A percentile compares a stretch with the other conserved stretches of the same genome.
These are phyloP conservation scores for Apis mellifera DNA, from an alignment of 1,140 invertebrate species.

Conservation along the genomic window Amel_HAv3.1 CM009934.2:8950501-8951000, in stretches of 20 bases:
- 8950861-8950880: background rate
- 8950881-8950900: too few relatives aligned
- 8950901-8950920: too few relatives aligned
- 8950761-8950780: background rate
- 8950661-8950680: conserved; percentile 21
- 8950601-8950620: background rate
- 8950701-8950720: conserved; percentile 1
- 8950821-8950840: background rate
- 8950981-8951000: too few relatives aligned
- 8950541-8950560: too few relatives aligned
- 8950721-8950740: background rate
- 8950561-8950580: background rate
- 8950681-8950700: background rate
- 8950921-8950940: too few relatives aligned
- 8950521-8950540: too few relatives aligned
- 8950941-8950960: too few relatives aligned
- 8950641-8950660: background rate
- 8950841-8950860: background rate
- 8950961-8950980: too few relatives aligned
- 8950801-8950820: conserved; percentile 15
- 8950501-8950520: too few relatives aligned
- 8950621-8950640: background rate
- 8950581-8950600: too few relatives aligned
- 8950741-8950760: conserved; percentile 22
- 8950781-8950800: background rate